Evolutionary conservation across 2,797 vertebrate species (phyloP), one percentile per base, ranked within the genome.

Genomic region (Serranus cabrilla): DNA sequence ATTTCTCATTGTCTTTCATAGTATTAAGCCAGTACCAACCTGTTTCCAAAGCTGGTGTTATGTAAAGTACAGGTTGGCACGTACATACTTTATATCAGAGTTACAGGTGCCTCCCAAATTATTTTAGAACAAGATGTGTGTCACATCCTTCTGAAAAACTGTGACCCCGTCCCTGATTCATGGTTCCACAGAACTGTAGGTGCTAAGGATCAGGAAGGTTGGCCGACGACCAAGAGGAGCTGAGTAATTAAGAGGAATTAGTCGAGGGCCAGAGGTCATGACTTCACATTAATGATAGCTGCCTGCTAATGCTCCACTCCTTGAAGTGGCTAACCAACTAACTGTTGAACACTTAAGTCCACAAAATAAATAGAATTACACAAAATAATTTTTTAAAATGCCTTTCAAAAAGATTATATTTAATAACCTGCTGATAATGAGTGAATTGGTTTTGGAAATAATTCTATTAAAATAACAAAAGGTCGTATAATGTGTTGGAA

Each of bases 201-300:
- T 85, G 62, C 61, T 49, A 57, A 10, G 34, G 71, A 42, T 71
- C 7, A 58, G 25, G 1, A 51, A 54, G 9, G 10, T 43, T 73
- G 71, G 69, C 68, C 21, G 49, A 70, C 23, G 27, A n/a, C 58
- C 66, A 50, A 72, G 42, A 56, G 31, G 39, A 80, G 49, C 51
- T 67, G 49, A 71, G 68, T 84, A 78, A 87, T 80, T 80, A 78
- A 70, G 66, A 70, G 16, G 63, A 76, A 76, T 79, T 78, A 74
- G 42, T 56, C 23, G 9, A 62, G 50, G 58, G 31, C n/a, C 65
- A 60, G 55, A 82, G 80, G 62, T 70, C 39, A 51, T 9, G 46
- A 27, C 74, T 66, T 73, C 69, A 40, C 56, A 71, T 61, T 47
- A 62, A 34, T 5, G 71, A 76, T 39, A 59, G 67, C 65, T 54